A percentile compares a stretch with the other conserved stretches of the same genome.
These are phyloP conservation scores for Diplazon laetatorius DNA, from an alignment of 2,888 invertebrate genomes.

Conservation along the genomic window DNA sequence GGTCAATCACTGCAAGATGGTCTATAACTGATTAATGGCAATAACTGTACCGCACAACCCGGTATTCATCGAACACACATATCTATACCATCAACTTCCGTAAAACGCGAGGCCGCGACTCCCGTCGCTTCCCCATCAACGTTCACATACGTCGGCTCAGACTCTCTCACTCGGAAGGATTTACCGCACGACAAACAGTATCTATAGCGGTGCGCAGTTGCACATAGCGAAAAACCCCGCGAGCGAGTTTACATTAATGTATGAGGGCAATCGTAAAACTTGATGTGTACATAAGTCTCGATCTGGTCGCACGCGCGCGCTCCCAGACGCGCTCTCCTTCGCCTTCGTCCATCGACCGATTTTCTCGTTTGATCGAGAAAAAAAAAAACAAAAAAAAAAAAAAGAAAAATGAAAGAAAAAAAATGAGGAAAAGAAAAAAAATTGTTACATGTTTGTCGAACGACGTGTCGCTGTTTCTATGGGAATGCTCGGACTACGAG, in stretches of 20 bases:
- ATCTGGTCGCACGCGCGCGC: conserved; percentile 70
- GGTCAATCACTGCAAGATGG: neutral
- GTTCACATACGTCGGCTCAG: conserved; percentile 34
- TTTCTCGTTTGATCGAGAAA: conserved; percentile 71
- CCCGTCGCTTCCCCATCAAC: conserved; percentile 52
- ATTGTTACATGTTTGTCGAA: conserved; percentile 66
- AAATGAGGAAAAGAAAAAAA: conserved; percentile 65
- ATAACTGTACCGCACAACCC: conserved; percentile 9
- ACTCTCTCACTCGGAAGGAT: conserved; percentile 44
- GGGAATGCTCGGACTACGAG: neutral
- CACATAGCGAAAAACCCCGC: conserved; percentile 39
- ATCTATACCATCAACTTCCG: conserved; percentile 51
- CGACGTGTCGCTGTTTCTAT: conserved; percentile 25
- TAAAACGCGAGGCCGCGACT: conserved; percentile 27
- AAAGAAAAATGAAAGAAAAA: conserved; percentile 56
- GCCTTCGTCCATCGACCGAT: conserved; percentile 64
- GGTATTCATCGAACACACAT: conserved; percentile 19
- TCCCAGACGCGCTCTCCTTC: conserved; percentile 19
- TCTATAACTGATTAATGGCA: conserved; percentile 14
- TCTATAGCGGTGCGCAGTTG: conserved; percentile 32
- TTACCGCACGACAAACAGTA: conserved; percentile 24
- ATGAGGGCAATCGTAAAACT: conserved; percentile 81
- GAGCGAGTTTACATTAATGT: conserved; percentile 81
- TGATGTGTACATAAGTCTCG: conserved; percentile 81
- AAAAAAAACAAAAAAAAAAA: conserved; percentile 65